Evolutionary conservation across 1,140 invertebrate genomes (phyloP).

Genomic region (Euwallacea fornicatus): DNA sequence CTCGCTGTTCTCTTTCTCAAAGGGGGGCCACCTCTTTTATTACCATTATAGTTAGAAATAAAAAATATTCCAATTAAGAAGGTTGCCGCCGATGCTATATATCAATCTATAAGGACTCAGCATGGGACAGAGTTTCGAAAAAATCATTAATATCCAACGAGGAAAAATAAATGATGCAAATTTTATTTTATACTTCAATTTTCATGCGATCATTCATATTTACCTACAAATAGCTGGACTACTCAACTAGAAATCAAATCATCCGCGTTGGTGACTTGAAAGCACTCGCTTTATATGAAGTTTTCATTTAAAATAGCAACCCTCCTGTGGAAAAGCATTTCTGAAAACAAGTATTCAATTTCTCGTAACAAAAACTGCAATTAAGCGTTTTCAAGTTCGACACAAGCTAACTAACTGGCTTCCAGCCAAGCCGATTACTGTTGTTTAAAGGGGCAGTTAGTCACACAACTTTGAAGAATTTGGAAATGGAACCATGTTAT

Average conservation of each 20-base stretch:
- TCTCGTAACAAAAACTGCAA: constrained; percentile 3
- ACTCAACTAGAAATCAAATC: too few relatives aligned
- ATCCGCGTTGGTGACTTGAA: too few relatives aligned
- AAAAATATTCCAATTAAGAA: constrained; percentile 55
- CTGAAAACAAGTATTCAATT: constrained; percentile 8
- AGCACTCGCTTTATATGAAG: too few relatives aligned
- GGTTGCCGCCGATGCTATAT: constrained; percentile 52
- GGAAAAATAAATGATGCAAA: constrained; percentile 49
- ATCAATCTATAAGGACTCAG: constrained; percentile 53
- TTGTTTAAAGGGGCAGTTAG: constrained; percentile 16
- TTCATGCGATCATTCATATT: not conserved
- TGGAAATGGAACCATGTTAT: not conserved
- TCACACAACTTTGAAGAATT: constrained; percentile 18
- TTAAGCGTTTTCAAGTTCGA: constrained; percentile 12
- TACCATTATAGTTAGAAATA: constrained; percentile 51
- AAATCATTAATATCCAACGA: constrained; percentile 50
- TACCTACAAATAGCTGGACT: too few relatives aligned
- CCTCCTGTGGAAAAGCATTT: not conserved
- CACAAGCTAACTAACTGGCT: constrained; percentile 3
- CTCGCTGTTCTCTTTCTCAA: constrained; percentile 42
- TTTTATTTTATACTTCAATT: constrained; percentile 39
- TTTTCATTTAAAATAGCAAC: not conserved
- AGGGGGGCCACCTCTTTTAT: constrained; percentile 51
- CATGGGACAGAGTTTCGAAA: constrained; percentile 48
- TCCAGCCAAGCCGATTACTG: constrained; percentile 15